Conservation (phyloP, 30 jellyfish, hydroid and myxozoan genomes). For the Sanderia malayensis region DNA sequence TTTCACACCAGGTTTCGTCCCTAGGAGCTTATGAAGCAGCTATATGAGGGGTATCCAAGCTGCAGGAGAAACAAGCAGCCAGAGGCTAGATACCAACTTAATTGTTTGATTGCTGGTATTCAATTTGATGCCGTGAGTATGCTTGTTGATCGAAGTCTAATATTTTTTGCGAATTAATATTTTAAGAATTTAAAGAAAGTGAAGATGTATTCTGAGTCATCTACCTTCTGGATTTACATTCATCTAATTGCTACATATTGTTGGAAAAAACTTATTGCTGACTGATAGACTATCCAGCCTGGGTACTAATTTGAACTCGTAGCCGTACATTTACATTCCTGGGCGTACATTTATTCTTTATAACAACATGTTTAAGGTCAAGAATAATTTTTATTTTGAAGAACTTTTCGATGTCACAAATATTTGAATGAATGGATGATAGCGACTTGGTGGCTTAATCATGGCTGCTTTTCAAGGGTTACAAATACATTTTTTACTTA, state of each 20-base stretch:
- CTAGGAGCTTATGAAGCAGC: constrained; percentile 1
- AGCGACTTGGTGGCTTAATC: constrained; percentile 3
- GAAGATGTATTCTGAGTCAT: not conserved
- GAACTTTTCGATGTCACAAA: constrained; percentile 1
- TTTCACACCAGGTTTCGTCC: not conserved
- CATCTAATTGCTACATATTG: not conserved
- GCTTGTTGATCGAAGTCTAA: constrained; percentile 3
- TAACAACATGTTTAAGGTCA: not conserved
- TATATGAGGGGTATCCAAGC: constrained; percentile 4
- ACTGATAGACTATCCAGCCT: constrained; percentile 2
- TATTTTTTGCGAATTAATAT: not conserved
- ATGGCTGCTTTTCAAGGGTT: constrained; percentile 2
- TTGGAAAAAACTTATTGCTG: constrained; percentile 1
- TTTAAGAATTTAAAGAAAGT: not conserved
- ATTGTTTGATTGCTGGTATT: constrained; percentile 1
- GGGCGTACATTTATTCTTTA: constrained; percentile 2
- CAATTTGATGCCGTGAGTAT: constrained; percentile 1
- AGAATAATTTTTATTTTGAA: not conserved
- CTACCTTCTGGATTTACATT: not conserved
- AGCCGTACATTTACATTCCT: not conserved
- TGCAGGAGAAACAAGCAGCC: constrained; percentile 5
- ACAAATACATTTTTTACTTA: not conserved
- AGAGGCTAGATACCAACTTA: constrained; percentile 3
- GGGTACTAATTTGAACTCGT: constrained; percentile 1
- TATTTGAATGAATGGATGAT: constrained; percentile 1